phyloP scores from a whole-genome alignment of 1,140 invertebrate genomes.

The Conus ventricosus region DNA sequence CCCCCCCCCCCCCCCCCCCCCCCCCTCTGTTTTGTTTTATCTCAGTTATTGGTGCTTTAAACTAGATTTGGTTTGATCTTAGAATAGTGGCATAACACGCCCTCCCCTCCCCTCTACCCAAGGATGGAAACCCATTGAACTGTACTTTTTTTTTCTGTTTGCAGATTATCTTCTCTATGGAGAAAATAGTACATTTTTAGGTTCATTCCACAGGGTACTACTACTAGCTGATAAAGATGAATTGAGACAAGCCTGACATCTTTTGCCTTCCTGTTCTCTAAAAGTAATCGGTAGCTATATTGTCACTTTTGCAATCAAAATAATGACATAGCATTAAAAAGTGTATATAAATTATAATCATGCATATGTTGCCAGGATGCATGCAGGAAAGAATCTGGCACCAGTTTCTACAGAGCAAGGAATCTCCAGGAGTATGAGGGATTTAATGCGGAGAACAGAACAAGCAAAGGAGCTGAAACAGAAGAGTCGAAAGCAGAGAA shows the following conservation, averaged over 20 bases:
- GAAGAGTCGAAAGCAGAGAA: slow-evolving; percentile 11
- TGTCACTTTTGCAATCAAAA: neutral
- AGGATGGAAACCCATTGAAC: too few relatives aligned
- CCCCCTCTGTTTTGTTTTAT: too few relatives aligned
- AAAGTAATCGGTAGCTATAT: neutral
- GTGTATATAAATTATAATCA: slow-evolving; percentile 1
- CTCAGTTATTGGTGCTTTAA: too few relatives aligned
- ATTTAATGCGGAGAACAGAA: neutral
- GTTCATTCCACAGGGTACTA: neutral
- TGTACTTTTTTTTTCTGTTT: too few relatives aligned
- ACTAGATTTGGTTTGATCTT: too few relatives aligned
- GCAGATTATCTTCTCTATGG: too few relatives aligned
- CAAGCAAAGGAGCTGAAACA: slow-evolving; percentile 14
- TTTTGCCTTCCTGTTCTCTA: neutral
- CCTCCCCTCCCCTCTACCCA: too few relatives aligned
- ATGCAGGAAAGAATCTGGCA: neutral
- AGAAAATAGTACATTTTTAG: neutral
- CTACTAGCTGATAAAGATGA: neutral
- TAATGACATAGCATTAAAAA: neutral
- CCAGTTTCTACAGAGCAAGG: slow-evolving; percentile 5
- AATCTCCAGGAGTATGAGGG: neutral
- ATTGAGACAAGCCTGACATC: neutral
- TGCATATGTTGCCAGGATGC: slow-evolving; percentile 9
- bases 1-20: too few relatives aligned
- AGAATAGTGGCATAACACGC: too few relatives aligned